Base-by-base conservation (phyloP, 2,113 vertebrate genomes). In the Alosa alosa region DNA sequence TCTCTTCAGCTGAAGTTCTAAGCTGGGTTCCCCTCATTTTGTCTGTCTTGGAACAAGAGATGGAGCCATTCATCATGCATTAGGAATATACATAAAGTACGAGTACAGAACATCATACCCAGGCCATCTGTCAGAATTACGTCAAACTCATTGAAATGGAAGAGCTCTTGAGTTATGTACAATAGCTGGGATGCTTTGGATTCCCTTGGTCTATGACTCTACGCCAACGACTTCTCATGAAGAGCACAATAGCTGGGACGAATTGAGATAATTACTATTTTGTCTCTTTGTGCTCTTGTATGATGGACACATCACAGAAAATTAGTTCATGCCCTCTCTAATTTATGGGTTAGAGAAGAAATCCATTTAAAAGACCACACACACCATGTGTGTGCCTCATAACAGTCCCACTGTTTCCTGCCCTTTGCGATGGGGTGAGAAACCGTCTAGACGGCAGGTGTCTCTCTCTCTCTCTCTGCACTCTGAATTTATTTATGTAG, bases 261-360 rank as follows among this genome's bases (percentile, higher is more conserved):
- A 4, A 44, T 11, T 1, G 49, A 47, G 82, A 86, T 87, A 83
- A 87, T 75, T 78, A 17, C 75, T 11, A 45, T 60, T 89, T 86
- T 86, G 25, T 75, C 4, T n/a, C 57, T 82, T 83, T 81, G 84
- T 81, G 86, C 18, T 52, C 57, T 88, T 47, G 87, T 81, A 85
- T 83, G 49, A 86, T n/a, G 68, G 22, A 86, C 57, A 86, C 88
- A 82, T 90, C 90, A 90, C 68, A 84, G 6, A 46, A 83, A 78
- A 39, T 78, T 39, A 39, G 39, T 78, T 39, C 39, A 36, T 13
- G 31, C 13, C 72, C 31, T 78, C 72, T 78, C 36, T 39, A 15
- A 78, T 39, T 78, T 78, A 11, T 31, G 64, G n/a, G 25, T 36
- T 0, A 25, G 4, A 10, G 20, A 64, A 10, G 20, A 64, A 2